Percentiles rank a stretch among this genome's conserved stretches.
Conservation (phyloP, 1,140 invertebrate species). For the Hormaphis cornu region DNA sequence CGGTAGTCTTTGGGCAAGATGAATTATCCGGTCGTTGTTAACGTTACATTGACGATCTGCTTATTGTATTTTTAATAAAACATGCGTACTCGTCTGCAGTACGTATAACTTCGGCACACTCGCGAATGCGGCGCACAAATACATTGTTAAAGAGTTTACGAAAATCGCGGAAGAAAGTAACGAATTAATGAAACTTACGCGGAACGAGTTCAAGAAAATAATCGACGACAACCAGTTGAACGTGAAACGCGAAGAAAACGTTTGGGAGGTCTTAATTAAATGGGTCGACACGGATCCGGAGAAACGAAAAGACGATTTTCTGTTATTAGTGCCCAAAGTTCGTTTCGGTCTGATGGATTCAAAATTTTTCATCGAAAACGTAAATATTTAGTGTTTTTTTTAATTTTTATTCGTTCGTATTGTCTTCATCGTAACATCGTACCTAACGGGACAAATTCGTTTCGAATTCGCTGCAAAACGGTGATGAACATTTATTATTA, state of each 20-base stretch:
- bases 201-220: constrained; percentile 59
- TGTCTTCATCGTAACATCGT: no score
- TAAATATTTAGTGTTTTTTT: no score
- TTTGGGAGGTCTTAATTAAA: constrained; percentile 54
- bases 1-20: no score
- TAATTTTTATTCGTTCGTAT: no score
- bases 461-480: no score
- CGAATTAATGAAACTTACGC: constrained; percentile 59
- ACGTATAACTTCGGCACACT: constrained; percentile 60
- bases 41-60: no score
- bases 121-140: constrained; percentile 56
- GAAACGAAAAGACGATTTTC: constrained; percentile 54
- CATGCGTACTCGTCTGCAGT: no score
- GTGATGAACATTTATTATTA: no score
- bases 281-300: constrained; percentile 57
- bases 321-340: constrained; percentile 66
- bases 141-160: constrained; percentile 63
- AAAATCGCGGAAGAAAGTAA: constrained; percentile 52
- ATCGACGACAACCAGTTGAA: constrained; percentile 61
- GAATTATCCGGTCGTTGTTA: no score
- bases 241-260: constrained; percentile 54
- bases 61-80: no score
- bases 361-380: constrained; percentile 61
- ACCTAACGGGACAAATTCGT: no score
- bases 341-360: constrained; percentile 76